Conservation (phyloP, 2,888 invertebrate species). For the Spilarctia lutea region DNA sequence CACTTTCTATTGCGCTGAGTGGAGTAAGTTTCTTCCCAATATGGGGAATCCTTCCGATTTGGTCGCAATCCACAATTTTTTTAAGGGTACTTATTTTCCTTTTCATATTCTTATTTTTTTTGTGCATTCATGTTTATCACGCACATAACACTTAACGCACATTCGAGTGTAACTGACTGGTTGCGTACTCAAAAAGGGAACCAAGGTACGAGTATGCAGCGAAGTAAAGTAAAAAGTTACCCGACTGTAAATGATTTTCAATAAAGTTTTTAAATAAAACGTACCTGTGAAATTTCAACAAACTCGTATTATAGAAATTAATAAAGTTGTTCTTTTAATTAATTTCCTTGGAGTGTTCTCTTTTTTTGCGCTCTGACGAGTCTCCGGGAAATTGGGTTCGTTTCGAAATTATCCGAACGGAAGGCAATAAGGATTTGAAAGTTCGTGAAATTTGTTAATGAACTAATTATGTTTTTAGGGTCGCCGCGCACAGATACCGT, state of each 20-base stretch:
- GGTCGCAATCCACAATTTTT: too few relatives aligned
- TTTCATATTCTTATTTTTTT: too few relatives aligned
- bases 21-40: too few relatives aligned
- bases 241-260: not conserved
- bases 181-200: too few relatives aligned
- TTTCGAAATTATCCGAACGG: slow-evolving; percentile 34
- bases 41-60: too few relatives aligned
- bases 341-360: slow-evolving; percentile 39
- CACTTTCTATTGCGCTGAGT: too few relatives aligned
- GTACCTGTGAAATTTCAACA: slow-evolving; percentile 28
- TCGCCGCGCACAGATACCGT: not conserved
- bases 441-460: slow-evolving; percentile 34
- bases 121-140: too few relatives aligned
- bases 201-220: not conserved
- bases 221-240: not conserved
- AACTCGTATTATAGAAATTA: slow-evolving; percentile 50
- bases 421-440: slow-evolving; percentile 49
- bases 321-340: slow-evolving; percentile 55
- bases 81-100: too few relatives aligned
- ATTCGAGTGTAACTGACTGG: too few relatives aligned
- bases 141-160: not conserved
- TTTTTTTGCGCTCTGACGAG: slow-evolving; percentile 28
- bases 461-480: slow-evolving; percentile 34
- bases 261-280: slow-evolving; percentile 30
- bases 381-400: slow-evolving; percentile 30